Evolutionary conservation across 2,113 vertebrate genomes (phyloP).

Genomic region (Puma concolor): DNA sequence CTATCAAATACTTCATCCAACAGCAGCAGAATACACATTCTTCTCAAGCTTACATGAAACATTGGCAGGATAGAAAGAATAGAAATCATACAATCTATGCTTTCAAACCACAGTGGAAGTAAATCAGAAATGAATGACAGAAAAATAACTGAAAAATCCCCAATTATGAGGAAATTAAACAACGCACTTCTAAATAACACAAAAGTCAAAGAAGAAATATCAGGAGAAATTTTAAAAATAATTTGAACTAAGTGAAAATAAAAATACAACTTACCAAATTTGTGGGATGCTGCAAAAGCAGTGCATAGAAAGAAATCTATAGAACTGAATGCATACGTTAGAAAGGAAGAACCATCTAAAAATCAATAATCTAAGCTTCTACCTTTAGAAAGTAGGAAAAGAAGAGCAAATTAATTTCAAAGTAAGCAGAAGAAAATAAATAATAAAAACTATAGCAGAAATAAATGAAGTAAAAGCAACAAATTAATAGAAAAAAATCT

Average conservation of each 20-base stretch:
- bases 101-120: background rate
- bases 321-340: background rate
- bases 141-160: background rate
- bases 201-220: background rate
- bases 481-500: background rate
- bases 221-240: background rate
- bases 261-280: background rate
- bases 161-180: background rate
- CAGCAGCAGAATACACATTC: background rate
- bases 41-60: background rate
- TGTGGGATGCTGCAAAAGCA: background rate
- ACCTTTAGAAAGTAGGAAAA: background rate
- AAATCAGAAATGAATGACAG: background rate
- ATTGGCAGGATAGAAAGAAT: background rate
- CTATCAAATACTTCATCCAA: background rate
- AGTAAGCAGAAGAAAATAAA: background rate
- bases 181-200: background rate
- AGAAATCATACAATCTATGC: background rate
- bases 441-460: background rate
- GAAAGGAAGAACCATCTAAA: background rate
- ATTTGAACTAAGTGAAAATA: background rate
- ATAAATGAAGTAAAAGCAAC: background rate
- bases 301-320: background rate
- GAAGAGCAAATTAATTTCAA: background rate
- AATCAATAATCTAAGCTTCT: background rate